Evolutionary conservation across 2,888 invertebrate genomes (phyloP), one percentile per base, ranked within the genome.

Genomic region (Athalia cordata): DNA sequence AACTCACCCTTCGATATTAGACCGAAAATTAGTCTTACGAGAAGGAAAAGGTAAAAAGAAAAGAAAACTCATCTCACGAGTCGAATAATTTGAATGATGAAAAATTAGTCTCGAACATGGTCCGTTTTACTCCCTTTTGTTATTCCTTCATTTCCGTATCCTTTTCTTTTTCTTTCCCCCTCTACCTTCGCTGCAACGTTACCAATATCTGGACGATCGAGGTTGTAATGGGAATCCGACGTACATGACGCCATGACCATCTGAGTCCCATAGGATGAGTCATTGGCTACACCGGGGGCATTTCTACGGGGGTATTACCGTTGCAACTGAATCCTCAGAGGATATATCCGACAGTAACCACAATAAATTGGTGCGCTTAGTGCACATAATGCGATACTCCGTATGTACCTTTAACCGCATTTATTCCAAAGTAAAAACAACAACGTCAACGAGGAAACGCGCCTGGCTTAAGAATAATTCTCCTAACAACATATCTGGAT

Each of bases 191-290:
- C 66, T 77, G 79, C 62, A 13, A 57, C 65, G 65, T 61, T n/a
- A 64, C 76, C 59, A 80, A 81, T 85, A 85, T 84, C 84, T 84
- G 84, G 79, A 79, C 80, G 83, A 85, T 85, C 82, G 82, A 84
- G 78, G 79, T 81, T 81, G 79, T 85, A 86, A 88, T 87, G 85
- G 84, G 82, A 84, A 86, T 87, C 85, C 83, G 84, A 65, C 77
- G 82, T 81, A 82, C 81, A 83, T 80, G 79, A 81, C 81, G 81
- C 78, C 79, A 81, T 80, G 82, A 83, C 85, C 88, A 87, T 86
- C 88, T 86, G 88, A 87, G 87, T 86, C 86, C 83, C 80, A 66
- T 80, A 15, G 83, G 84, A 88, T 86, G 87, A 88, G 84, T 88
- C 88, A 88, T 87, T 82, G 84, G 83, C 81, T 85, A 83, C 85